Percentiles rank a stretch among this genome's conserved stretches.
Conservation (phyloP, 2,113 vertebrate species). For the Dermatemys mawii region DNA sequence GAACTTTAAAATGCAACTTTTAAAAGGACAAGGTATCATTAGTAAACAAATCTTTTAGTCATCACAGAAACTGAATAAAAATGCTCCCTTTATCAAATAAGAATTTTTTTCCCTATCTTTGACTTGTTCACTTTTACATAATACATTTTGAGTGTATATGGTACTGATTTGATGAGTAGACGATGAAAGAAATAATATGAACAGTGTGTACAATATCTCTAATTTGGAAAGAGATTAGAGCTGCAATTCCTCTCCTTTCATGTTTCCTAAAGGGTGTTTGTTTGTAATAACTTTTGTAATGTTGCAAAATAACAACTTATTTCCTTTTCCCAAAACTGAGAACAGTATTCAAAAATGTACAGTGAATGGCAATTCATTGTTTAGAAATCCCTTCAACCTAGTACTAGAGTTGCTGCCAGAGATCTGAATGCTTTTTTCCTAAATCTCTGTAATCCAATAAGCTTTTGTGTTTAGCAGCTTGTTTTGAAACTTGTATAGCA, state of each 20-base stretch:
- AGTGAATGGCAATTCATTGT: constrained; percentile 52
- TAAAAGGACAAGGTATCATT: constrained; percentile 2
- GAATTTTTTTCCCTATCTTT: neutral
- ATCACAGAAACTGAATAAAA: neutral
- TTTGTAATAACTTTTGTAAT: neutral
- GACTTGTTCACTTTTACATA: neutral
- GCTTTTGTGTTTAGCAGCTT: constrained; percentile 87
- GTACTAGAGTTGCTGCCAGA: constrained; percentile 69
- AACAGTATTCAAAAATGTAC: constrained; percentile 46
- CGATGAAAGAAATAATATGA: neutral
- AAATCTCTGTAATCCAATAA: constrained; percentile 91
- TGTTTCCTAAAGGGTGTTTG: neutral
- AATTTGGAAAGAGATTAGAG: constrained; percentile 13
- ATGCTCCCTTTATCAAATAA: neutral
- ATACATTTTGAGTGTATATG: neutral
- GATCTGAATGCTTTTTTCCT: constrained; percentile 80
- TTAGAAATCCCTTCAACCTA: constrained; percentile 69
- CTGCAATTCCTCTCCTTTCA: neutral
- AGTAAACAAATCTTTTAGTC: constrained; percentile 35
- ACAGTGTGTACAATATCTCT: neutral
- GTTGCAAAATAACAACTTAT: neutral
- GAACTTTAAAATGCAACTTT: constrained; percentile 44
- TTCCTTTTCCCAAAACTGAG: constrained; percentile 11
- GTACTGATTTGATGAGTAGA: neutral
- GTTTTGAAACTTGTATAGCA: constrained; percentile 84